Evolutionary conservation across 2,888 invertebrate genomes (phyloP).

Genomic region (Drosophila kokeensis): DNA sequence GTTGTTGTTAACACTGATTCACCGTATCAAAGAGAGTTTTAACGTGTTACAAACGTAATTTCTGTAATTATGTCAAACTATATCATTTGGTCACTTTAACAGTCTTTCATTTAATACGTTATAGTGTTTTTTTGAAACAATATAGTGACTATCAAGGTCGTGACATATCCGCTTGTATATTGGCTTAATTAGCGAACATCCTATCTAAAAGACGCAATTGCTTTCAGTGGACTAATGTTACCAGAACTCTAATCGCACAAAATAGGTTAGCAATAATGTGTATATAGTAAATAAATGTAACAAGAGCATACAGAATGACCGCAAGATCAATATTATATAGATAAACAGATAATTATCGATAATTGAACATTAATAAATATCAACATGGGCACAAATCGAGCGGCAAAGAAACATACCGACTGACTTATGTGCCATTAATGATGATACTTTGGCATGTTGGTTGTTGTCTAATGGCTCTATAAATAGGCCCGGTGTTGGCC

Average conservation of each 20-base stretch:
- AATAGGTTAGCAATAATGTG: constrained; percentile 1
- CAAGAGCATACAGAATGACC: not conserved
- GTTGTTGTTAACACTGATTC: not conserved
- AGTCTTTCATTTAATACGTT: not conserved
- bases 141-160: not conserved
- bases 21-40: not conserved
- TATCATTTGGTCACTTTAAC: not conserved
- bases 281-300: not conserved
- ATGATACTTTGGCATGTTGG: constrained; percentile 53
- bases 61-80: not conserved
- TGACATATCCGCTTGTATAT: not conserved
- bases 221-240: constrained; percentile 1
- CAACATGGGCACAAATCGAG: constrained; percentile 35
- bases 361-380: constrained; percentile 72
- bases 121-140: not conserved
- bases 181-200: constrained; percentile 1
- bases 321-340: constrained; percentile 31
- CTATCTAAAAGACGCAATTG: not conserved
- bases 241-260: constrained; percentile 1
- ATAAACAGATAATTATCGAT: constrained; percentile 68
- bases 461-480: constrained; percentile 43
- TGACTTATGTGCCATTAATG: constrained; percentile 54
- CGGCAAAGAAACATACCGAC: constrained; percentile 19
- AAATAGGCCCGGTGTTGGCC: constrained; percentile 44
- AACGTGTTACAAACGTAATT: not conserved